Base-by-base conservation (phyloP, 2,888 invertebrate species). In the Branchinecta sandiegonensis region DNA sequence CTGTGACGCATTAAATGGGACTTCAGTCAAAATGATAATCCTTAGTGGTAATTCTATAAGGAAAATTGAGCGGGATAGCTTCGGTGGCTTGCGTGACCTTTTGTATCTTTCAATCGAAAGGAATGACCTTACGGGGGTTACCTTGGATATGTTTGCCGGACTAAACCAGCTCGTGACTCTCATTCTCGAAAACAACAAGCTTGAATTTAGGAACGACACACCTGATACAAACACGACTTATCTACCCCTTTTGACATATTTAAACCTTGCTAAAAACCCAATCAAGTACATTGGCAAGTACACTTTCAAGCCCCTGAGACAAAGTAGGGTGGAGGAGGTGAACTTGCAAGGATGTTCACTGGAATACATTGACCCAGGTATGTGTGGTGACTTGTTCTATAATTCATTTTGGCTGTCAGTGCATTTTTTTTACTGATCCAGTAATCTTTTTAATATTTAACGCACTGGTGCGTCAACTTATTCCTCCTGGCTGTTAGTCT, bases 351-450 rank as follows among this genome's bases (percentile, higher is more conserved):
- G 65, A 12, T 69, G 69, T 10, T 46, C 46, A 13, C 65, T 69
- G 14, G 14, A 37, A 13, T 68, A 14, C 65, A 69, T 69, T 65
- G 48, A 69, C 63, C 65, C 65, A 69, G 67, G 69, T 69, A 69
- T 10, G 23, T 47, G 23, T 46, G 10, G 3, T 6, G 37, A 6
- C 37, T 4, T 37, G 37, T 37, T 37, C 4, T 37, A 37, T 37
- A 37, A 0, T 37, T 37, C 37, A 5, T 37, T 37, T 37, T 0
- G 37, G 37, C 4, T 23, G 37, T 37, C 37, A 37, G 6, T 37
- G 3, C 23, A 3, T 23, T 37, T 37, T 6, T 37, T 37, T 37
- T 37, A 37, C 37, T 37, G 37, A 37, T 37, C 37, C 37, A 6
- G 6, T 37, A 37, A 37, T 37, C 37, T 37, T 37, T 37, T 37